Percentiles rank a stretch among this genome's conserved stretches.
phyloP scores from a whole-genome alignment of 1,140 invertebrate genomes.

The Lamellibrachia luymesi region DNA sequence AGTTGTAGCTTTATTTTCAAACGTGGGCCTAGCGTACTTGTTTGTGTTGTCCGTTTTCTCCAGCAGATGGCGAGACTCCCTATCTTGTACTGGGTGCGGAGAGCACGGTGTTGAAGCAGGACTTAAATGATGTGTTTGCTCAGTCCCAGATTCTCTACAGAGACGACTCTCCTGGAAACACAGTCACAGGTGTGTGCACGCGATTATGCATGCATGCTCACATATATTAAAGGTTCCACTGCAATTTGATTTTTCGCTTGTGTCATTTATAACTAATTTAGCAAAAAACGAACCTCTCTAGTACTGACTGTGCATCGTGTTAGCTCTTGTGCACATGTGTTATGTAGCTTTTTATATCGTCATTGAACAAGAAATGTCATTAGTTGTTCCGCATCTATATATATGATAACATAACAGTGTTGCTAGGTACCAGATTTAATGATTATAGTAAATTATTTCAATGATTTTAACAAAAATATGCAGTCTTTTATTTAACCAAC shows the following conservation, averaged over 20 bases:
- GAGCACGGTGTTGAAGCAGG: slow-evolving; percentile 69
- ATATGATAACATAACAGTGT: no score
- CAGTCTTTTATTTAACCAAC: no score
- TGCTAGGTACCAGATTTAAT: no score
- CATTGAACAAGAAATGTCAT: no score
- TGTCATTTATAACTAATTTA: no score
- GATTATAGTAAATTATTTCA: no score
- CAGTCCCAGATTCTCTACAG: slow-evolving; percentile 57
- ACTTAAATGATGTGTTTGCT: slow-evolving; percentile 66
- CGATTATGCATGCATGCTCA: slow-evolving; percentile 17
- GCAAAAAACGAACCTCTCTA: no score
- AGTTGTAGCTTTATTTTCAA: background rate
- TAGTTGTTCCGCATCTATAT: no score
- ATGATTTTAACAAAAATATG: no score
- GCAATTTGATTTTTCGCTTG: slow-evolving; percentile 21
- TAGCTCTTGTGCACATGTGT: no score
- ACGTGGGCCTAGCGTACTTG: background rate
- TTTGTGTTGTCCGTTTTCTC: background rate
- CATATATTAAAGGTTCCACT: background rate
- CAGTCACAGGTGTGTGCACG: slow-evolving; percentile 39
- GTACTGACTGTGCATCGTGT: no score
- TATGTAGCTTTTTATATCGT: no score
- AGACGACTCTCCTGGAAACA: slow-evolving; percentile 56
- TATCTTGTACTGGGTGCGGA: slow-evolving; percentile 72
- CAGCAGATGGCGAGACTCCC: slow-evolving; percentile 58